Conservation (phyloP, 2,113 vertebrate species). For the Arenaria interpres region DNA sequence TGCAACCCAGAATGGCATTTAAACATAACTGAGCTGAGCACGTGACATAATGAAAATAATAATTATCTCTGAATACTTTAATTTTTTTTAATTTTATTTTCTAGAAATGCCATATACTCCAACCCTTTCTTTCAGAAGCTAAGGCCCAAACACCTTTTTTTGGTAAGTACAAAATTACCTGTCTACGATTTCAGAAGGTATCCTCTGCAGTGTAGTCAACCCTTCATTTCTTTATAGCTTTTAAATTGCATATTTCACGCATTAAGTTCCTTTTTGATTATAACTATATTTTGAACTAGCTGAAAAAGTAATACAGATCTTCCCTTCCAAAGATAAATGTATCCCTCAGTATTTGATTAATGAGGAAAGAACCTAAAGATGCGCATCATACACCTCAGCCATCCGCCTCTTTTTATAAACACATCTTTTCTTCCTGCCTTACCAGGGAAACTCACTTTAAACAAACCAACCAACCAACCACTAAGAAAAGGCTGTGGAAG, state of each 20-base stretch:
- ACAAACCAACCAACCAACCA: neutral
- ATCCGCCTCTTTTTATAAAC: neutral
- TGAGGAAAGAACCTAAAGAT: neutral
- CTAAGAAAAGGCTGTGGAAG: neutral
- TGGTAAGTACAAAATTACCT: neutral
- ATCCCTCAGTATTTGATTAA: neutral
- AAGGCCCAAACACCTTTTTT: neutral
- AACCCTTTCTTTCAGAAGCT: neutral
- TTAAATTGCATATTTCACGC: neutral
- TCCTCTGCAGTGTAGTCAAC: neutral
- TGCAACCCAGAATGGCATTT: neutral
- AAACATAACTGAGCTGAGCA: neutral
- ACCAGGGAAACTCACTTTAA: neutral
- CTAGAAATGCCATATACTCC: neutral
- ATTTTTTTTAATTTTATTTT: neutral
- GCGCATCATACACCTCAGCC: accelerated
- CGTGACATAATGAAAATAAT: neutral
- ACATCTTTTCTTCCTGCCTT: neutral
- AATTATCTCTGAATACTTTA: neutral
- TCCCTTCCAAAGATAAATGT: neutral
- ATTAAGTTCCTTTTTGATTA: neutral
- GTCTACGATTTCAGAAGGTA: neutral
- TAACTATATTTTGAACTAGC: neutral
- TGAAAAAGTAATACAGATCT: neutral
- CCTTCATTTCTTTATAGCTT: neutral